A percentile compares a stretch with the other conserved stretches of the same genome.
phyloP scores from a whole-genome alignment of 1,140 invertebrate genomes.

The Drosophila gunungcola region DNA sequence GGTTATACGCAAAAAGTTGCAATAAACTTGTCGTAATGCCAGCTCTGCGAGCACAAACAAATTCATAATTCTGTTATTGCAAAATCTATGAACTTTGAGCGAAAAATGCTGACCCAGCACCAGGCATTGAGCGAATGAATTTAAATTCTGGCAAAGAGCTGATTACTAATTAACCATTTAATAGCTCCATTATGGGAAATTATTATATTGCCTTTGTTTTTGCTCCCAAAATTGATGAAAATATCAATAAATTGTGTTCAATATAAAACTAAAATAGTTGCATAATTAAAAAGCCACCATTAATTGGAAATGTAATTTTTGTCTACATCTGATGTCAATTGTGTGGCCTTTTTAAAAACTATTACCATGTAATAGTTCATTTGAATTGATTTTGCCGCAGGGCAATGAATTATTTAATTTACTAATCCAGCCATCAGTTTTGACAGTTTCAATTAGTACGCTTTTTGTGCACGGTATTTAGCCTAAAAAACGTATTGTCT shows the following conservation, averaged over 20 bases:
- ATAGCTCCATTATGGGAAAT: constrained; percentile 15
- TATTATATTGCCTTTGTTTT: constrained; percentile 10
- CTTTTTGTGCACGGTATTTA: constrained; percentile 7
- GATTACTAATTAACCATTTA: constrained; percentile 28
- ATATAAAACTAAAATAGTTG: background rate
- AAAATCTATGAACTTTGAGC: constrained; percentile 54
- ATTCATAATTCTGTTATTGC: constrained; percentile 71
- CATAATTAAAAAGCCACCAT: constrained; percentile 9
- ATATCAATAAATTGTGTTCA: background rate
- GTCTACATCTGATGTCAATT: constrained; percentile 29
- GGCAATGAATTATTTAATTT: constrained; percentile 53
- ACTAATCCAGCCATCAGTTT: constrained; percentile 57
- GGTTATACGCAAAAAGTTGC: constrained; percentile 18
- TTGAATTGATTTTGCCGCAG: constrained; percentile 55
- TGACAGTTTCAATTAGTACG: constrained; percentile 72
- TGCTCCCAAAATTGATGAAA: background rate
- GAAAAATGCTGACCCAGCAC: constrained; percentile 46
- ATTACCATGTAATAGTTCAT: constrained; percentile 51
- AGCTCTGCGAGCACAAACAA: constrained; percentile 35
- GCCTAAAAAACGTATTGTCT: constrained; percentile 2
- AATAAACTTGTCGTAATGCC: constrained; percentile 44
- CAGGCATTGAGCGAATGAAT: background rate
- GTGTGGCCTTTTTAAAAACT: constrained; percentile 7
- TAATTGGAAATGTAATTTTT: constrained; percentile 14
- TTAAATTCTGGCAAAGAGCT: background rate